Base-by-base conservation (phyloP, 2,888 invertebrate species). In the Lasioglossum figueresi region DNA sequence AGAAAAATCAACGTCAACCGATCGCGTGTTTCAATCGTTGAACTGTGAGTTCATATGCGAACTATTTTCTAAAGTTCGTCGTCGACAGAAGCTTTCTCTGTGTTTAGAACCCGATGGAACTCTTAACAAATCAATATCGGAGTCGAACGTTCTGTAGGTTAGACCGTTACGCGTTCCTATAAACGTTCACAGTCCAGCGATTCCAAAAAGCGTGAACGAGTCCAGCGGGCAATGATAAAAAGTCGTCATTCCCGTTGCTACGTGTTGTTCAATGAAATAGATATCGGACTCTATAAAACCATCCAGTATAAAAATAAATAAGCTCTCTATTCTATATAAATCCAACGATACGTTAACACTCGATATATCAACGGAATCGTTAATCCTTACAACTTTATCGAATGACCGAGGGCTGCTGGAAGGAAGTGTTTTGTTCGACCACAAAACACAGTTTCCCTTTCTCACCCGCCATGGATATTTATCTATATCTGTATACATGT, bases 231-330 rank as follows among this genome's bases (percentile, higher is more conserved):
- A 48, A 76, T 75, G 76, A 80, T 37, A 66, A 78, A 80, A 37
- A 63, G 59, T 48, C 37, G 31, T 16, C 10, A 37, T 52, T 40
- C 16, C 23, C 66, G 75, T 45, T 43, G 34, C 75, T 72, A 23
- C 70, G 66, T 52, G 40, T 63, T 75, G 1, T 79, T 68, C 73
- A 83, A 87, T 87, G 52, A 88, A 83, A 83, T 80, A 76, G 68
- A 63, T 45, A 16, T 83, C 72, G 84, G 82, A 80, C 75, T 72
- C 85, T 83, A 79, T 77, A 85, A 77, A 79, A 84, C 74, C 76
- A 83, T 88, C 68, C 83, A 80, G 92, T 93, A 93, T 89, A 92
- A 93, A 93, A 93, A 93, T 93, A 93, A 93, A 89, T 92, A 92
- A 92, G 92, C 82, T 92, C 91, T 91, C 90, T 91, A 91, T 88